These are phyloP conservation scores for Metellina segmentata DNA, from an alignment of 2,888 invertebrate genomes.

Conservation along the genomic window DNA sequence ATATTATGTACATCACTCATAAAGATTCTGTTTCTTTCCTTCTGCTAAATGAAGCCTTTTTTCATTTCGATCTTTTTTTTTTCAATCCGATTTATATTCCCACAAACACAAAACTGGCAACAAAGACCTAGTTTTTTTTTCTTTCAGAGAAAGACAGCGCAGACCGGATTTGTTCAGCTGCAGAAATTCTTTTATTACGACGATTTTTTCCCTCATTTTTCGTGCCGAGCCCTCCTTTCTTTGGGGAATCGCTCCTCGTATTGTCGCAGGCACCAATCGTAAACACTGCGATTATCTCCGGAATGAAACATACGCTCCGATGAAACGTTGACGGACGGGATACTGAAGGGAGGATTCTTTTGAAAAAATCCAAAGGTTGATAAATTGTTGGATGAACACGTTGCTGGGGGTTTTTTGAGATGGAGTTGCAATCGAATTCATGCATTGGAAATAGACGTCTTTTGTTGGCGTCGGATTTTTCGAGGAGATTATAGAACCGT, in stretches of 20 bases:
- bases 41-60: neutral
- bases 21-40: neutral
- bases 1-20: neutral
- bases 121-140: neutral
- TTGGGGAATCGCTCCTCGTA: neutral
- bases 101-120: constrained; percentile 7
- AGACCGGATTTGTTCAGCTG: constrained; percentile 31
- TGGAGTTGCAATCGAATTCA: neutral
- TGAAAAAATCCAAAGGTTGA: neutral
- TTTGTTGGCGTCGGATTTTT: neutral
- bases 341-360: neutral
- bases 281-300: constrained; percentile 16
- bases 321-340: constrained; percentile 13
- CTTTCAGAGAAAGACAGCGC: constrained; percentile 2
- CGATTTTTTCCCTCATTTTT: neutral
- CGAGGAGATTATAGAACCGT: neutral
- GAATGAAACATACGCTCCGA: constrained; percentile 9
- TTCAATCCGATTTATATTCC: neutral
- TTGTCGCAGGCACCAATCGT: neutral
- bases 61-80: neutral
- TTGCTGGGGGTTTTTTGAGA: too few relatives aligned
- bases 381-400: too few relatives aligned
- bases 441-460: neutral
- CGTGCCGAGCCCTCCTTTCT: neutral
- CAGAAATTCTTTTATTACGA: neutral